Percentiles rank a stretch among this genome's conserved stretches.
Conservation (phyloP, 2,797 vertebrate species). For the Danio choprae region DNA sequence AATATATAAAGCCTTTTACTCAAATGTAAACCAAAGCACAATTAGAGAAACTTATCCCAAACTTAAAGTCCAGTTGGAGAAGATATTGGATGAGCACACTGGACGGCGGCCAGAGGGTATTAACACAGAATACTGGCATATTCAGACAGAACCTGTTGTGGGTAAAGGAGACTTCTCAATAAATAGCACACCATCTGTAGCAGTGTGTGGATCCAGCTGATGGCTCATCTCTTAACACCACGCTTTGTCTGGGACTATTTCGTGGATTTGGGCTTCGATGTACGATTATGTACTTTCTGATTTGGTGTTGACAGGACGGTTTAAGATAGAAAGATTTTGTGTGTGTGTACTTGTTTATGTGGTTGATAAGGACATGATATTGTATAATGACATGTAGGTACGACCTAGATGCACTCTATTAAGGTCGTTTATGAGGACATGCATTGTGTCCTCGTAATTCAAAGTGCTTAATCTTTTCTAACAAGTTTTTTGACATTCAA, state of each 20-base stretch:
- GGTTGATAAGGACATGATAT: no score
- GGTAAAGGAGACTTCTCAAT: conserved; percentile 47
- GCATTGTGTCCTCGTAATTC: no score
- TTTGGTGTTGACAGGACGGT: conserved; percentile 3
- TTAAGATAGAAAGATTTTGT: background rate
- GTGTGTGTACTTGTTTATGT: background rate
- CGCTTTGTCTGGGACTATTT: conserved; percentile 36
- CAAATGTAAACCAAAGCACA: background rate
- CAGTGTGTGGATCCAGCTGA: conserved; percentile 50
- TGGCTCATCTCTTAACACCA: conserved; percentile 37
- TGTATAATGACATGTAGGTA: no score
- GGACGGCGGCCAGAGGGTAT: conserved; percentile 8
- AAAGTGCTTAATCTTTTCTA: no score
- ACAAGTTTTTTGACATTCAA: no score
- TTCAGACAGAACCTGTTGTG: conserved; percentile 35
- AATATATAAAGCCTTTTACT: background rate
- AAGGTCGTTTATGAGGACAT: no score
- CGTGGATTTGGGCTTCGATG: conserved; percentile 25
- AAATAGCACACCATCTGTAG: conserved; percentile 64
- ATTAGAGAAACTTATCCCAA: conserved; percentile 5
- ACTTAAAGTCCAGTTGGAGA: background rate
- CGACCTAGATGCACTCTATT: no score
- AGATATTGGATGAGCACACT: background rate
- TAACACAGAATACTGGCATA: conserved; percentile 27
- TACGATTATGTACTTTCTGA: background rate